Evolutionary conservation across 2,797 vertebrate species (phyloP).

Genomic region (Macropus fuliginosus): DNA sequence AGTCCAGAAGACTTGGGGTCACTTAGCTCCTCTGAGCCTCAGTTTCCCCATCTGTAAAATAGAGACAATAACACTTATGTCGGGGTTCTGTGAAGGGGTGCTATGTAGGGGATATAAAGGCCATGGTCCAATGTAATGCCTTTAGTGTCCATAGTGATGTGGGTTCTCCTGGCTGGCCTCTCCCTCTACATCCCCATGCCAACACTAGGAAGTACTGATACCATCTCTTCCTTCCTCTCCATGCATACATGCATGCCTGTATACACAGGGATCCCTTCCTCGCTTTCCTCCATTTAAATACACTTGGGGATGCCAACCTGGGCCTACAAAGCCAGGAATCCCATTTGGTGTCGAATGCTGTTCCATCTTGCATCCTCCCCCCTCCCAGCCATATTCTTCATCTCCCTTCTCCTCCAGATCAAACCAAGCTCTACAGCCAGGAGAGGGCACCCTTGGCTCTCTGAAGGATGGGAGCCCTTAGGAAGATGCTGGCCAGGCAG

Average conservation of each 20-base stretch:
- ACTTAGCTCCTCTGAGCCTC: background rate
- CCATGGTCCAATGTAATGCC: background rate
- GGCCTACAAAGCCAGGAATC: background rate
- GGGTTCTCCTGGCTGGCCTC: background rate
- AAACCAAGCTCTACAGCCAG: conserved; percentile 25
- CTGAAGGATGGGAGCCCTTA: background rate
- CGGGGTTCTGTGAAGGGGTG: no score
- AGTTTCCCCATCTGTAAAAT: background rate
- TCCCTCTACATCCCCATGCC: background rate
- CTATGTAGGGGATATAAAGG: no score
- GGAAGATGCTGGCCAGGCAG: background rate
- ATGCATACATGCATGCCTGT: no score
- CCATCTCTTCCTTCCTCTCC: background rate
- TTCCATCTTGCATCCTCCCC: background rate
- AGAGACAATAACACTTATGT: background rate
- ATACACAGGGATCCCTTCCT: no score
- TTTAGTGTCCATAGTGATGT: background rate
- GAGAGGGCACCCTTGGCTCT: conserved; percentile 78
- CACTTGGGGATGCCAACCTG: background rate
- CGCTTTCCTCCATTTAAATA: background rate
- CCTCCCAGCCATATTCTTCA: background rate
- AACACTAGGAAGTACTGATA: background rate
- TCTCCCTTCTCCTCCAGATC: background rate
- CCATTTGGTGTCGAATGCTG: background rate
- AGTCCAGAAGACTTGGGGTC: background rate